phyloP scores from a whole-genome alignment of 2,797 vertebrate species.

The Brachyalestes nurse region DNA sequence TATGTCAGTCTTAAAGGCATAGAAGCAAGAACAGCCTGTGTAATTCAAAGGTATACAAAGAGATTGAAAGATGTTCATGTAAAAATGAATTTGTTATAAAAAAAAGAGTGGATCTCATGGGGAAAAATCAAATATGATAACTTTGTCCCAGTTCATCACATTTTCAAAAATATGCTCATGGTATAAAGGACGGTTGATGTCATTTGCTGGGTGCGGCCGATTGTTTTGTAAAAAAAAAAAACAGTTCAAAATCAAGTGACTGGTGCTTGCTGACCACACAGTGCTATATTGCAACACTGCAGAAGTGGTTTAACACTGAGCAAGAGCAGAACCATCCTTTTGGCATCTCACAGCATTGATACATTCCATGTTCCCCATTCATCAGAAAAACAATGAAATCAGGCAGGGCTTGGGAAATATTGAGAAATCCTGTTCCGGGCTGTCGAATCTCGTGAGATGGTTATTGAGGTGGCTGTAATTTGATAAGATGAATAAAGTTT shows the following conservation, averaged over 20 bases:
- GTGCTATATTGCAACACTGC: neutral
- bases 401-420: constrained; percentile 40
- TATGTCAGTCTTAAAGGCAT: too few species aligned
- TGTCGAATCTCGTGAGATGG: constrained; percentile 56
- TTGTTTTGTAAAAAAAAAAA: neutral
- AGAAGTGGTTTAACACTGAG: constrained; percentile 9
- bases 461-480: constrained; percentile 71
- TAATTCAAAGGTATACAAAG: too few species aligned
- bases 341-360: constrained; percentile 42
- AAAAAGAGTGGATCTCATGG: too few species aligned
- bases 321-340: constrained; percentile 19
- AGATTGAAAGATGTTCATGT: too few species aligned
- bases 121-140: too few species aligned
- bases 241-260: neutral
- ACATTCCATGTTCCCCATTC: constrained; percentile 45
- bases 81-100: too few species aligned
- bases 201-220: neutral
- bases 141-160: neutral
- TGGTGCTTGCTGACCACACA: neutral
- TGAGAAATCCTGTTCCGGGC: constrained; percentile 59
- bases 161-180: neutral
- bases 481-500: constrained; percentile 67
- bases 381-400: constrained; percentile 55
- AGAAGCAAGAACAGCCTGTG: too few species aligned
- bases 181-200: neutral